These are phyloP conservation scores for Nautilus pompilius DNA, from an alignment of 1,140 invertebrate genomes.

Conservation along the genomic window DNA sequence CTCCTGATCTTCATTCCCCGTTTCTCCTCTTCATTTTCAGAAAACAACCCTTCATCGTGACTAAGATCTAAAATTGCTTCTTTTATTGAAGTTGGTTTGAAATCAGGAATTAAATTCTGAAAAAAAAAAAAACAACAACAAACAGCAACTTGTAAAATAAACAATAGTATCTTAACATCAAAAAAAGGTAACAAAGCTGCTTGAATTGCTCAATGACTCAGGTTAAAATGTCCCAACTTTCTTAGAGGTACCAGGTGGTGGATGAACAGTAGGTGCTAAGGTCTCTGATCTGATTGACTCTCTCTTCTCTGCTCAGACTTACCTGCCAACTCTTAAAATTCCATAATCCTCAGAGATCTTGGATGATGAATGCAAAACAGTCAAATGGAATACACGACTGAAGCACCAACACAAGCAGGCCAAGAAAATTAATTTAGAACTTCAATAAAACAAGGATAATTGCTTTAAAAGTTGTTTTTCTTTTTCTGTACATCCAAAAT, in stretches of 20 bases:
- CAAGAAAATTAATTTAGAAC: too few species aligned
- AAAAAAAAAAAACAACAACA: conserved; percentile 12
- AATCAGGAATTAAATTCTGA: conserved; percentile 52
- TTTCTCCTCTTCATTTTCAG: conserved; percentile 7
- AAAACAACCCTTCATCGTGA: conserved; percentile 6
- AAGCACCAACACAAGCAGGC: too few species aligned
- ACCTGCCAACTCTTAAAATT: too few species aligned
- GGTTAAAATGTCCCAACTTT: background rate
- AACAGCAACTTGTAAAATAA: background rate
- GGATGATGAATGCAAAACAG: too few species aligned
- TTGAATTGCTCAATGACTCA: background rate
- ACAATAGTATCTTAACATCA: background rate
- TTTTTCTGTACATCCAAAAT: too few species aligned
- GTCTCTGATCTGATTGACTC: background rate
- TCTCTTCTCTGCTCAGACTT: too few species aligned
- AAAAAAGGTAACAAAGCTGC: background rate
- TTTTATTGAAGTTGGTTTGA: conserved; percentile 47
- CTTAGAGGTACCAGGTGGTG: background rate
- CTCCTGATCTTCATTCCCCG: conserved; percentile 7
- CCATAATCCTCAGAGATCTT: too few species aligned
- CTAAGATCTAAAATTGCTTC: conserved; percentile 36
- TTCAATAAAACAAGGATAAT: too few species aligned
- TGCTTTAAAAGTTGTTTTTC: too few species aligned
- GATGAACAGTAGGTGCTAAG: background rate
- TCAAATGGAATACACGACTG: too few species aligned